These are phyloP conservation scores for Numenius phaeopus DNA, from an alignment of 2,797 vertebrate genomes.

Conservation along the genomic window DNA sequence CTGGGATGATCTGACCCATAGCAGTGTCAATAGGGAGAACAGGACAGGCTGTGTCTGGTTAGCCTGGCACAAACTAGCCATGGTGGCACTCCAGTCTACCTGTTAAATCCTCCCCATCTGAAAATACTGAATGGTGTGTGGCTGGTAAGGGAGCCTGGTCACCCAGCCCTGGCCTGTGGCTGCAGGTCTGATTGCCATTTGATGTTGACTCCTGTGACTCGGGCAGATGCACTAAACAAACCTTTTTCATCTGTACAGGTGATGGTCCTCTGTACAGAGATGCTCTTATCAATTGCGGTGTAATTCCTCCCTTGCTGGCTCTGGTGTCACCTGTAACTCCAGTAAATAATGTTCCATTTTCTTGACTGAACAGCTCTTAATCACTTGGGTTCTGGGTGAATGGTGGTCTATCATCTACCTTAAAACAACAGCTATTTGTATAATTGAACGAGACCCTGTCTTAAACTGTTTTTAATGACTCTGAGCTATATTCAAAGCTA, in stretches of 20 bases:
- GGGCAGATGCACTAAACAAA: not conserved
- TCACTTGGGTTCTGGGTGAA: not conserved
- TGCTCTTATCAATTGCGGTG: slow-evolving; percentile 82
- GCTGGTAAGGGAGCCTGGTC: not conserved
- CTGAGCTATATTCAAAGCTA: not conserved
- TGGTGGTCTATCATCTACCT: not conserved
- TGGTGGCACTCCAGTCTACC: not conserved
- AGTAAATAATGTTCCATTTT: slow-evolving; percentile 78
- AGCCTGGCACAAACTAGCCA: not conserved
- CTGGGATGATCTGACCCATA: not conserved
- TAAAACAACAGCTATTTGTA: not conserved
- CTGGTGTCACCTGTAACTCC: slow-evolving; percentile 85
- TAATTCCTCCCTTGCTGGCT: slow-evolving; percentile 85
- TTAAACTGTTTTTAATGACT: not conserved
- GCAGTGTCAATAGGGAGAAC: not conserved
- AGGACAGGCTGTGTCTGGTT: not conserved
- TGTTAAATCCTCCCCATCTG: not conserved
- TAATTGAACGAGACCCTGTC: not conserved
- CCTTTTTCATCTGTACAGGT: slow-evolving; percentile 75
- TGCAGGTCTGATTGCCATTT: not conserved
- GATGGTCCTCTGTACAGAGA: slow-evolving; percentile 90
- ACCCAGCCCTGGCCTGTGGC: not conserved
- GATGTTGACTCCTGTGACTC: not conserved
- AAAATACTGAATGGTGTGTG: not conserved
- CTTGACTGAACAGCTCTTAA: not conserved